Conservation (phyloP, 1,140 invertebrate species). For the Orius laevigatus region DNA sequence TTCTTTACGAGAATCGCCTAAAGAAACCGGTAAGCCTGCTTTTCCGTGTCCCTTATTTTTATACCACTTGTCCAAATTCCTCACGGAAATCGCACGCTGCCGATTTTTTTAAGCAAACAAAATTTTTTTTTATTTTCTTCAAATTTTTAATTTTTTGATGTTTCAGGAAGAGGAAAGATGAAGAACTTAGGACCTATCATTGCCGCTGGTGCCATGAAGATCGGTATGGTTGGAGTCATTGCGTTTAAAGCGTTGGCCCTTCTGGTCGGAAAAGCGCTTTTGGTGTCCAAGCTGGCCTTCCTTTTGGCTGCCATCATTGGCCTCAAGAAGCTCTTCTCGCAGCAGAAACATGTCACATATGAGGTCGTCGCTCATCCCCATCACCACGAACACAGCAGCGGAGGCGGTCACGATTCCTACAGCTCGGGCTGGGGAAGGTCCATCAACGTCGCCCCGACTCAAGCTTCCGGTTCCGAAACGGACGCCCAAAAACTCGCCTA, state of each 20-base stretch:
- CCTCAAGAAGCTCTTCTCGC: conserved; percentile 61
- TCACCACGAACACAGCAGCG: conserved; percentile 33
- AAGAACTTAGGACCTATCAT: conserved; percentile 57
- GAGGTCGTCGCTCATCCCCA: conserved; percentile 52
- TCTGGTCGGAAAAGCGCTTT: conserved; percentile 63
- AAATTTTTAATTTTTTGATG: not conserved
- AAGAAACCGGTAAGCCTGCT: conserved; percentile 9
- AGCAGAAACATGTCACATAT: conserved; percentile 54
- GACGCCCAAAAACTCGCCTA: conserved; percentile 47
- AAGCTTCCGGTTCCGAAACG: conserved; percentile 24
- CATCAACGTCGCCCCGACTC: conserved; percentile 30
- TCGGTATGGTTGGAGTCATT: conserved; percentile 57
- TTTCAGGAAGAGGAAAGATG: conserved; percentile 36
- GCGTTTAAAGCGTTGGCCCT: conserved; percentile 65
- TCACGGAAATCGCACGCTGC: conserved; percentile 6
- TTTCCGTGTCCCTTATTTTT: not conserved
- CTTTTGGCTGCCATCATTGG: conserved; percentile 61
- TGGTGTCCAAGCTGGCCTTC: conserved; percentile 65
- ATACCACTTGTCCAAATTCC: not conserved
- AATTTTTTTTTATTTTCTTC: not conserved
- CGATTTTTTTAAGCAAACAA: not conserved
- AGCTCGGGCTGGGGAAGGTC: conserved; percentile 38
- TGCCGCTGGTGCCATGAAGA: conserved; percentile 57
- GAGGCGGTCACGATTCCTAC: conserved; percentile 26
- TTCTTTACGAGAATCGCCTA: conserved; percentile 30